Evolutionary conservation across 2,888 invertebrate genomes (phyloP), one percentile per base, ranked within the genome.

Genomic region (Operophtera brumata): DNA sequence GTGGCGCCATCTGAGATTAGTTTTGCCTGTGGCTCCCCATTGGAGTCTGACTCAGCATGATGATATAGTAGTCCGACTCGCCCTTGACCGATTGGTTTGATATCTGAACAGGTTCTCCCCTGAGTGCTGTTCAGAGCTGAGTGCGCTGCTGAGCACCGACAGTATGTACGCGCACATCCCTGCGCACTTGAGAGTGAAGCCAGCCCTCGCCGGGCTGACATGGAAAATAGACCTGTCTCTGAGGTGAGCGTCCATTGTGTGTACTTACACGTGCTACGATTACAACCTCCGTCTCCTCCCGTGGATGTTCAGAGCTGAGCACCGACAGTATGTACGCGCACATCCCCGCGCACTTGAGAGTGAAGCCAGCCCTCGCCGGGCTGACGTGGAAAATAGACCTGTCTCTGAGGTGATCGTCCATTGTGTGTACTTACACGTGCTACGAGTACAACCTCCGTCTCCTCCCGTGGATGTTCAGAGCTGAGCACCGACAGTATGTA

Each of bases 181-280:
- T 0, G 61, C 61, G 11, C 86, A 89, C 46, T 47, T 88, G 39
- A 56, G 77, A 6, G 66, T 79, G 0, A 86, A 86, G 26, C 90
- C 84, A 0, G 82, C 82, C 0, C 36, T 90, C 0, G 71, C 67
- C 0, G 70, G 70, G 20, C 41, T 90, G 52, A 78, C 80, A 8
- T 90, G 90, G 88, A 86, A 81, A 47, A 83, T 90, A 35, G 90
- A 90, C 58, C 43, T 88, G 0, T 90, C 90, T 4, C 54, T 90
- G 10, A 73, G 87, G 45, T 55, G 40, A 43, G 36, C 36, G 5
- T 34, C 4, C 4, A 20, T 20, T 20, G 20, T 4, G 20, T n/a
- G n/a, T n/a, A n/a, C n/a, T n/a, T n/a, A n/a, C n/a, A n/a, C n/a
- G n/a, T n/a, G n/a, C n/a, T n/a, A n/a, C n/a, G n/a, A n/a, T n/a